Conservation (phyloP, 2,888 invertebrate species). For the Agrotis exclamationis region DNA sequence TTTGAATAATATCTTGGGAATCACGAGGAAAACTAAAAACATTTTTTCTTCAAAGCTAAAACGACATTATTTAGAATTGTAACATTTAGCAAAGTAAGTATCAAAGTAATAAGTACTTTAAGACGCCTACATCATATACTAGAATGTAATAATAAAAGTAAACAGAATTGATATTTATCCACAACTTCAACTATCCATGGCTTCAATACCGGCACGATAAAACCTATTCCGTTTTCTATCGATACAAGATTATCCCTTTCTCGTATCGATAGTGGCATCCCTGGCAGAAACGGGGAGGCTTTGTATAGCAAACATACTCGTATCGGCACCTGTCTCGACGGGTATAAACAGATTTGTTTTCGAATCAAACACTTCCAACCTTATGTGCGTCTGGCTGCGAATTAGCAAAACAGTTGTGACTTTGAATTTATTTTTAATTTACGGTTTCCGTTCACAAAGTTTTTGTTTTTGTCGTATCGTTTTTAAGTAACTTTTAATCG, state of each 20-base stretch:
- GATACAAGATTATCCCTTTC: slow-evolving; percentile 35
- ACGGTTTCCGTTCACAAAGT: slow-evolving; percentile 5
- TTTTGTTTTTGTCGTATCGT: background rate
- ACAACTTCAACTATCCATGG: background rate
- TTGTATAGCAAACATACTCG: slow-evolving; percentile 46
- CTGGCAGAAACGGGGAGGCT: slow-evolving; percentile 24
- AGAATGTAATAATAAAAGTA: background rate
- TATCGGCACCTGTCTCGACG: slow-evolving; percentile 54
- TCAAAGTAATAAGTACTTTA: too few relatives aligned
- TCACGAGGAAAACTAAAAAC: too few relatives aligned
- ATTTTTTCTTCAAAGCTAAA: background rate
- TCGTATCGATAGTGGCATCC: slow-evolving; percentile 26
- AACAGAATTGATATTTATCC: slow-evolving; percentile 11
- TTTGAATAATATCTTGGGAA: too few relatives aligned
- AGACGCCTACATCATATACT: background rate
- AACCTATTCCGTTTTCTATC: slow-evolving; percentile 6
- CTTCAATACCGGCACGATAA: slow-evolving; percentile 3
- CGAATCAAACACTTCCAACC: slow-evolving; percentile 28
- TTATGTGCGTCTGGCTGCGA: slow-evolving; percentile 10
- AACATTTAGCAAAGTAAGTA: too few relatives aligned
- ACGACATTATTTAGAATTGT: background rate
- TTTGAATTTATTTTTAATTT: slow-evolving; percentile 10
- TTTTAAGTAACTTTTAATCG: background rate
- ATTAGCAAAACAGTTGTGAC: slow-evolving; percentile 2
- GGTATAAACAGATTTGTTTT: slow-evolving; percentile 44